A percentile compares a stretch with the other conserved stretches of the same genome.
Conservation (phyloP, 2,888 invertebrate species). For the Plebejus argus region DNA sequence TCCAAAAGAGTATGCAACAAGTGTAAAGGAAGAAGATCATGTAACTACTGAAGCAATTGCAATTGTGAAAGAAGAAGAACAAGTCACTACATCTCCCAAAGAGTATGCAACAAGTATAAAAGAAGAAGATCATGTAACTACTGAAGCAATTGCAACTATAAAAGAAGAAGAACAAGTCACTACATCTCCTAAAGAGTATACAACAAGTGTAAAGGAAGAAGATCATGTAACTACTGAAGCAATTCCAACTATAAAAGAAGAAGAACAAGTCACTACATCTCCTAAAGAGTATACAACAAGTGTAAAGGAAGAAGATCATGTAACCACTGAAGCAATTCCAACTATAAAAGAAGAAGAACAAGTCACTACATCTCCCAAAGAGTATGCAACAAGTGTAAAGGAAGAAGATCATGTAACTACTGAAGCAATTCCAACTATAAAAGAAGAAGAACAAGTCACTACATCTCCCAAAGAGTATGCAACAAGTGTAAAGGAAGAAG, state of each 20-base stretch:
- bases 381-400: slow-evolving; percentile 33
- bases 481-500: slow-evolving; percentile 31
- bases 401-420: slow-evolving; percentile 39
- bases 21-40: slow-evolving; percentile 27
- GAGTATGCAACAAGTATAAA: slow-evolving; percentile 33
- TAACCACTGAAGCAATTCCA: slow-evolving; percentile 38
- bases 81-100: slow-evolving; percentile 35
- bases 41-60: slow-evolving; percentile 44
- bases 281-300: slow-evolving; percentile 33
- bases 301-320: slow-evolving; percentile 29
- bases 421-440: slow-evolving; percentile 43
- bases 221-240: slow-evolving; percentile 43
- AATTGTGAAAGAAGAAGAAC: slow-evolving; percentile 41
- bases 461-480: slow-evolving; percentile 33
- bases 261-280: slow-evolving; percentile 35
- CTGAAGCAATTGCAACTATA: slow-evolving; percentile 45
- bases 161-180: slow-evolving; percentile 35
- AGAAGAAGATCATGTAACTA: slow-evolving; percentile 37
- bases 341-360: slow-evolving; percentile 41
- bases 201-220: slow-evolving; percentile 30
- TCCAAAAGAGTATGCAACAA: slow-evolving; percentile 33
- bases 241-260: slow-evolving; percentile 41
- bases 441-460: slow-evolving; percentile 35
- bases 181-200: slow-evolving; percentile 33
- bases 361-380: slow-evolving; percentile 34